Base-by-base conservation (phyloP, 1,140 invertebrate species). In the Leptinotarsa undecemlineata region DNA sequence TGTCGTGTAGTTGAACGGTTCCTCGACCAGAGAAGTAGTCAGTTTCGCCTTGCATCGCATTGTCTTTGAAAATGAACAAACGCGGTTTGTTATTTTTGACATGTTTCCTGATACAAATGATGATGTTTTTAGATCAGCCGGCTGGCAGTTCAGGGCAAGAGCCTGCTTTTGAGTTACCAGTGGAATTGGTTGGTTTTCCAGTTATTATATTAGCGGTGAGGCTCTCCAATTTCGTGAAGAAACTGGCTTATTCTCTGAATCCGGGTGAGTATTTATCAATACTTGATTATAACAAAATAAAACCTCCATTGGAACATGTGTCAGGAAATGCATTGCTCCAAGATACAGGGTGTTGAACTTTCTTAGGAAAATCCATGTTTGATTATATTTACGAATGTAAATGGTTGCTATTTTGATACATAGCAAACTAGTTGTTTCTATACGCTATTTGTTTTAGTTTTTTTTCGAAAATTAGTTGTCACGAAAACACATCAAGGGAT, bases 121-220 rank as follows among this genome's bases (percentile, higher is more conserved):
- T 75, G 63, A 73, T 77, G 48, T 67, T 76, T 11, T 63, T 77
- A 68, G 73, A 78, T 33, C 47, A 71, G 19, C 57, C 73, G 20
- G 63, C 21, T 51, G 48, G 74, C 81, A 84, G 84, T 4, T 82
- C 85, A 20, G 84, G 87, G 3, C 85, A 89, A 51, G 91, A 93
- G 80, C 88, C 89, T 17, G 79, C 88, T 0, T 93, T 94, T 80
- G 91, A 94, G 82, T 79, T 95, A 60, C 93, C 94, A 1, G 92
- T 95, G 14, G 92, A 95, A 82, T 85, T 95, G 51, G 86, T 95
- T 11, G 94, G 93, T 63, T 95, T 95, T 81, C 94, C 94, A 0
- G 89, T 95, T 51, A 94, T 95, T 78, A 92, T 94, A 68, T 82
- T 93, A 26, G 92, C 93, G 3, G 93, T 95, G n/a, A 87, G 92